phyloP scores from a whole-genome alignment of 2,113 vertebrate species.

The Chitala chitala region DNA sequence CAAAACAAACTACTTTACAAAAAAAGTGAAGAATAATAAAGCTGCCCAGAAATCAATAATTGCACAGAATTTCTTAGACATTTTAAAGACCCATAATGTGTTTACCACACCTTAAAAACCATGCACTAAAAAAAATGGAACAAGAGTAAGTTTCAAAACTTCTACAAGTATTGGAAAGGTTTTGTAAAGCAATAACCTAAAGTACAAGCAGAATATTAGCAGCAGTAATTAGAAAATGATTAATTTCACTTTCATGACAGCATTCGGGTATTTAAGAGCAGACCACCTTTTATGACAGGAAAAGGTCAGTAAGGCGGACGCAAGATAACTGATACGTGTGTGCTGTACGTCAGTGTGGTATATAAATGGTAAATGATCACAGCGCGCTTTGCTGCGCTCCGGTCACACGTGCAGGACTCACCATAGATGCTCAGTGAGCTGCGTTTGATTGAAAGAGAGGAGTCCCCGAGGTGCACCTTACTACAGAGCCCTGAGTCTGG shows the following conservation, averaged over 20 bases:
- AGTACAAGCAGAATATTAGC: neutral
- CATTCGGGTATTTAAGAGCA: slow-evolving; percentile 16
- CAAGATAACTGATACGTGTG: slow-evolving; percentile 24
- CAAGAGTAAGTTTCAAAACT: neutral
- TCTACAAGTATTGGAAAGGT: neutral
- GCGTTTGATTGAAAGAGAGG: neutral
- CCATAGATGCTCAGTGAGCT: neutral
- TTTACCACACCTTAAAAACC: neutral
- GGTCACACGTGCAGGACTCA: slow-evolving; percentile 1
- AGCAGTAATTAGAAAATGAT: slow-evolving; percentile 1
- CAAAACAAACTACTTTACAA: neutral
- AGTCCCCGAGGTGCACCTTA: neutral
- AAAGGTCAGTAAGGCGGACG: slow-evolving; percentile 32
- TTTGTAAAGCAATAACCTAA: neutral
- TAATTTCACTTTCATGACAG: neutral
- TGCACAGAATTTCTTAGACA: slow-evolving; percentile 12
- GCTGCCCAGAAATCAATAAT: neutral
- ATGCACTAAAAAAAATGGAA: neutral
- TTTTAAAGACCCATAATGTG: neutral
- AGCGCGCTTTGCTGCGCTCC: neutral
- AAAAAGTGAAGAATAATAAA: neutral
- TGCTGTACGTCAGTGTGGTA: neutral
- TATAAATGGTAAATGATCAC: neutral
- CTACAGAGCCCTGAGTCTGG: slow-evolving; percentile 83
- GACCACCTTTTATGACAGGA: slow-evolving; percentile 1